These are phyloP conservation scores for Drosophila rufa DNA, from an alignment of 1,140 invertebrate species.

Conservation along the genomic window DNA sequence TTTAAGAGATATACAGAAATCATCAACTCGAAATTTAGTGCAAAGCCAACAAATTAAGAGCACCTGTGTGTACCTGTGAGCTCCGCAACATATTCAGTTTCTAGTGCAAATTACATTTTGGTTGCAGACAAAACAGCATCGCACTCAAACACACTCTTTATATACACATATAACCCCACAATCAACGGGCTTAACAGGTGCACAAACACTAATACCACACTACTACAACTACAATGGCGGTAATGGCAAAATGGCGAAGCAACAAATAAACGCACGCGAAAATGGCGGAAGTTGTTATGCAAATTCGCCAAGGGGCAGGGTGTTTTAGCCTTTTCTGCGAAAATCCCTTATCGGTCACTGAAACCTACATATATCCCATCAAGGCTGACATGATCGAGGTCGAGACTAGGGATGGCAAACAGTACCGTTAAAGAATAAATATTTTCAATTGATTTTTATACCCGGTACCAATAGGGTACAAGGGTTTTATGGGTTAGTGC, in stretches of 20 bases:
- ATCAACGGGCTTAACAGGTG: constrained; percentile 59
- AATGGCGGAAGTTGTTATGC: constrained; percentile 72
- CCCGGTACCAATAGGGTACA: too few species aligned
- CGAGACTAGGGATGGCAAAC: background rate
- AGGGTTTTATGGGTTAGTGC: too few species aligned
- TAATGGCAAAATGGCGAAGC: constrained; percentile 37
- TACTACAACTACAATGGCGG: constrained; percentile 8
- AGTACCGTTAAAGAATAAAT: background rate
- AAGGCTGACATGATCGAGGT: constrained; percentile 26
- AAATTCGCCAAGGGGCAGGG: constrained; percentile 54
- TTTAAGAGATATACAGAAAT: constrained; percentile 3
- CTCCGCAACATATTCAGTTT: constrained; percentile 31
- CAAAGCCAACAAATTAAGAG: constrained; percentile 55
- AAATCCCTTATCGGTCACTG: constrained; percentile 39
- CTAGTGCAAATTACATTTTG: constrained; percentile 69
- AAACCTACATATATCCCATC: constrained; percentile 15
- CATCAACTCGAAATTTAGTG: constrained; percentile 19
- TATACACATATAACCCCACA: constrained; percentile 17
- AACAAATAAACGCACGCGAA: constrained; percentile 47
- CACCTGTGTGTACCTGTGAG: background rate
- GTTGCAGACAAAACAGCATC: constrained; percentile 10
- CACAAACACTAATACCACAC: constrained; percentile 24
- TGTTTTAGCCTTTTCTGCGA: constrained; percentile 33
- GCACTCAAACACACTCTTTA: constrained; percentile 6
- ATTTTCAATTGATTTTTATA: background rate